Conservation (phyloP, 2,888 invertebrate species). For the Trichogramma dendrolimi region DNA sequence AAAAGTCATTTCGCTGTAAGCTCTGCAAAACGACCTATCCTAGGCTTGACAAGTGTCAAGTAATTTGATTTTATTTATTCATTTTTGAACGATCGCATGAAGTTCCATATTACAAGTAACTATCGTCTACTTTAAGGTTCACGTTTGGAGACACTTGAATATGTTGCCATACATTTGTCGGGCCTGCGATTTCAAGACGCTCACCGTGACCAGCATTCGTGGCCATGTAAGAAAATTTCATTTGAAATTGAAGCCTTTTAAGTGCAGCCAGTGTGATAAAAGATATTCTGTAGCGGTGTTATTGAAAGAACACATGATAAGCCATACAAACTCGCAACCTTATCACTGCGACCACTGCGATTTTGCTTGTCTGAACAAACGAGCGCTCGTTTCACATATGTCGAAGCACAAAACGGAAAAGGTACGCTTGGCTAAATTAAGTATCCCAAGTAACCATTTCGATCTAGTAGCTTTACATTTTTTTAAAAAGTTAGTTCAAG, state of each 20-base stretch:
- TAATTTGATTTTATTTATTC: constrained; percentile 8
- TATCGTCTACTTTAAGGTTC: constrained; percentile 13
- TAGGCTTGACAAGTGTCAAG: constrained; percentile 20
- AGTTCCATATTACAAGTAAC: constrained; percentile 6
- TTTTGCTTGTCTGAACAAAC: constrained; percentile 16
- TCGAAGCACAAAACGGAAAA: constrained; percentile 20
- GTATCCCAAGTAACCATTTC: no score
- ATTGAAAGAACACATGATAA: constrained; percentile 17
- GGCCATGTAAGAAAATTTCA: constrained; percentile 21
- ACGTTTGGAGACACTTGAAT: constrained; percentile 22
- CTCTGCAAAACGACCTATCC: constrained; percentile 17
- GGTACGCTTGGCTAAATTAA: constrained; percentile 1
- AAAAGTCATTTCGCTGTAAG: constrained; percentile 11
- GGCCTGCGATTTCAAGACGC: constrained; percentile 20
- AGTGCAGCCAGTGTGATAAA: constrained; percentile 19
- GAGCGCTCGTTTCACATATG: constrained; percentile 13
- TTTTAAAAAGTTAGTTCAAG: no score
- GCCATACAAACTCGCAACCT: constrained; percentile 4
- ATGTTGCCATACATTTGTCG: constrained; percentile 20
- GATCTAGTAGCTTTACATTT: no score
- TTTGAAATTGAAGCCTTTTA: constrained; percentile 18
- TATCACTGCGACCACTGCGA: constrained; percentile 18
- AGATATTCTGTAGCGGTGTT: constrained; percentile 6
- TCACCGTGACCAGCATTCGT: constrained; percentile 21
- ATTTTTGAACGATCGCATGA: not conserved